A percentile compares a stretch with the other conserved stretches of the same genome.
Conservation (phyloP, 2,888 invertebrate species). For the Sesia apiformis region DNA sequence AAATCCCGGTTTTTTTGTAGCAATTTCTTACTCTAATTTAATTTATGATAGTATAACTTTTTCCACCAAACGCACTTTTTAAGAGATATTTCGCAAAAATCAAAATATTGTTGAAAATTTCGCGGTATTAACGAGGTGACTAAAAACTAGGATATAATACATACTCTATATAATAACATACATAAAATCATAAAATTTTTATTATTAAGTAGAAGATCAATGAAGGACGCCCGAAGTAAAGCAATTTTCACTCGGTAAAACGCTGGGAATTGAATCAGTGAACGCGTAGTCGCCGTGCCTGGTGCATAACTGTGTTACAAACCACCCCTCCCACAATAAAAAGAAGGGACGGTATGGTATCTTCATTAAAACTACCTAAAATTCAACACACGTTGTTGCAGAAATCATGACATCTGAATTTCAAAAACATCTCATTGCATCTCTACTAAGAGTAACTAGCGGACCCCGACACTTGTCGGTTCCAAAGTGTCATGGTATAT, state of each 20-base stretch:
- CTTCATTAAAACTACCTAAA: too few species aligned
- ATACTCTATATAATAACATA: too few species aligned
- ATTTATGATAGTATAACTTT: neutral
- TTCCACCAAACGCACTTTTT: neutral
- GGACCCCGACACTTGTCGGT: too few species aligned
- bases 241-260: constrained; percentile 45
- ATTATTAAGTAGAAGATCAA: neutral
- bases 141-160: too few species aligned
- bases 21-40: neutral
- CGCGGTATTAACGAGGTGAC: too few species aligned
- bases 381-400: too few species aligned
- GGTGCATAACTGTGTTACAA: constrained; percentile 33
- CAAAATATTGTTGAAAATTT: too few species aligned
- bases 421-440: neutral
- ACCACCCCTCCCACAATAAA: constrained; percentile 7
- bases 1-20: neutral
- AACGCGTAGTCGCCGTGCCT: constrained; percentile 17
- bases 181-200: too few species aligned
- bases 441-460: neutral
- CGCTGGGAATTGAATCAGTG: constrained; percentile 37
- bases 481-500: too few species aligned
- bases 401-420: too few species aligned
- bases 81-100: too few species aligned
- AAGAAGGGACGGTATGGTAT: too few species aligned
- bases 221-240: constrained; percentile 10